Evolutionary conservation across 2,888 invertebrate genomes (phyloP), one percentile per base, ranked within the genome.

Genomic region (Panopea generosa): DNA sequence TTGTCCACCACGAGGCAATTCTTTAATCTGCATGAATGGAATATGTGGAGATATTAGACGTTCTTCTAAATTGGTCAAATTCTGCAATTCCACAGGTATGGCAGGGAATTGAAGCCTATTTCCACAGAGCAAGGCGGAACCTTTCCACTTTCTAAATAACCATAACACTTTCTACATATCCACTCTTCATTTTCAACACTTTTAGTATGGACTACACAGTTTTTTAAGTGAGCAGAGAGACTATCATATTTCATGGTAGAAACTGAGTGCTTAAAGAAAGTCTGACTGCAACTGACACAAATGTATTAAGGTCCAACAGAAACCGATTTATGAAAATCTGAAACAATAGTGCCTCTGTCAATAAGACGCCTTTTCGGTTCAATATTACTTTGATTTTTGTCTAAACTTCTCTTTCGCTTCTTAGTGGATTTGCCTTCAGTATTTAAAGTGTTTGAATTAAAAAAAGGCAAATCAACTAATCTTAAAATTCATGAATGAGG

Each of bases 11-110:
- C 74, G 52, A 22, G 89, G 84, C 43, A 89, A 78, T n/a, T 89
- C 69, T 67, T 85, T 57, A 38, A 92, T 90, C 78, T 91, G 89
- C 89, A 91, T 91, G 69, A 92, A 92, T 33, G 88, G 86, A 26
- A 92, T 77, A 26, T 86, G 84, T 18, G 89, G 88, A 7, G 91
- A 78, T 14, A 90, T 86, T 80, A 92, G 80, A 66, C 91, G 67
- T 80, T 92, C 90, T 85, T 92, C 90, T 7, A 91, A 68, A 1
- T 70, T 40, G 29, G 62, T 69, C 20, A 82, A 50, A 33, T 63
- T 40, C 38, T 24, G 3, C n/a, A 79, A 43, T n/a, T 68, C 53
- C 16, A 29, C 22, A 27, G 71, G 72, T 24, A 38, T 29, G 16
- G 22, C 20, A 3, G 76, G 72, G 38, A 80, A 80, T 24, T 16